phyloP scores from a whole-genome alignment of 2,113 vertebrate species.

The Terrapene triunguis region DNA sequence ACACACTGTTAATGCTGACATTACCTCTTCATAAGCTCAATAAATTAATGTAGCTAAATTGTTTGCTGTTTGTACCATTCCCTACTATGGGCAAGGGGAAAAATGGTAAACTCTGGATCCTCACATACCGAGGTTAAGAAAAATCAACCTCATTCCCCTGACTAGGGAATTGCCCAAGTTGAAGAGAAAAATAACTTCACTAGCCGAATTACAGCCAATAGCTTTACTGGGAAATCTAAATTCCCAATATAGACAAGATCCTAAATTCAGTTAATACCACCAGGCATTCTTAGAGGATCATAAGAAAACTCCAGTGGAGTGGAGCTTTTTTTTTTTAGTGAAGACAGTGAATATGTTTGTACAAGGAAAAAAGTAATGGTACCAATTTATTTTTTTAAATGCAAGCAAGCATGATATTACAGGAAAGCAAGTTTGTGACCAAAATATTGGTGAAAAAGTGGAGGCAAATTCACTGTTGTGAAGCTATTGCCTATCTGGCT shows the following conservation, averaged over 20 bases:
- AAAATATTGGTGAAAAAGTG: background rate
- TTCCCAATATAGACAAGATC: background rate
- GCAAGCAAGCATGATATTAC: background rate
- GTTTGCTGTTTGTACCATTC: background rate
- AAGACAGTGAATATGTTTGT: background rate
- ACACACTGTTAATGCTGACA: background rate
- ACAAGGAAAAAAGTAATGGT: background rate
- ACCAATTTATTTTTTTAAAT: background rate
- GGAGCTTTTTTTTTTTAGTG: background rate
- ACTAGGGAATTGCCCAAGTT: background rate
- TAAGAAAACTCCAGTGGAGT: background rate
- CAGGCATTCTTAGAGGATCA: background rate
- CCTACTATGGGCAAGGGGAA: rapidly evolving
- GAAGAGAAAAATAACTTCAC: background rate
- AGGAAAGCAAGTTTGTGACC: background rate
- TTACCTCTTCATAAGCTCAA: background rate
- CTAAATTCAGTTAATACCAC: background rate
- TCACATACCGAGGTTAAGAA: background rate
- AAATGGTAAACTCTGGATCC: background rate
- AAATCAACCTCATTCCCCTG: background rate
- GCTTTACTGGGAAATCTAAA: background rate
- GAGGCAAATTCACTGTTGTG: background rate
- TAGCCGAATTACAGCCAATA: background rate
- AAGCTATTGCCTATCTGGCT: background rate
- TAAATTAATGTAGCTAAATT: background rate